These are phyloP conservation scores for Leuciscus idus DNA, from an alignment of 2,113 vertebrate genomes.

Conservation along the genomic window DNA sequence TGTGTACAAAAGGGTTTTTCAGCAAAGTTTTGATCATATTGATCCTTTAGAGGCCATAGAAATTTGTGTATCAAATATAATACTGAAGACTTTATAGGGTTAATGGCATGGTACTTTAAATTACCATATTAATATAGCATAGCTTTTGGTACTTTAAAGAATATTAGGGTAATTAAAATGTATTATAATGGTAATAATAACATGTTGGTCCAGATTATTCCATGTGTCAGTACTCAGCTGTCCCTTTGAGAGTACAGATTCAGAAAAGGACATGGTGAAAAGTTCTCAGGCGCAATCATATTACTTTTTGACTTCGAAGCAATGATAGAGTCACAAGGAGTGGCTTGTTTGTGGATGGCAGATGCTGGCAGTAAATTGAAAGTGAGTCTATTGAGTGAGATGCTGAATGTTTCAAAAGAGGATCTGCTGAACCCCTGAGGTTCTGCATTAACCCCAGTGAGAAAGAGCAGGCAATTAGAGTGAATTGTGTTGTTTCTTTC, in stretches of 20 bases:
- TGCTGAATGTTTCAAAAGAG: conserved; percentile 70
- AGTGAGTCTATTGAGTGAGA: conserved; percentile 72
- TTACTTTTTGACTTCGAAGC: neutral
- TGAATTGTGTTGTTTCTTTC: conserved; percentile 79
- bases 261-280: neutral
- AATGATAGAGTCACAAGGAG: conserved; percentile 16
- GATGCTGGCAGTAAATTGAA: conserved; percentile 78
- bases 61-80: neutral
- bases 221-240: neutral
- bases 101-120: neutral
- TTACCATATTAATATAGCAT: neutral
- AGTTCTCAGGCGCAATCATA: neutral
- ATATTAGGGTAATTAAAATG: neutral
- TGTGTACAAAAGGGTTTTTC: neutral
- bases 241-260: no score
- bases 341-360: conserved; percentile 59
- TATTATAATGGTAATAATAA: neutral
- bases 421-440: conserved; percentile 74
- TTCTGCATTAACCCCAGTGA: conserved; percentile 77
- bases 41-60: neutral
- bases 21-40: neutral
- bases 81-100: neutral
- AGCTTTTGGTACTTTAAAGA: neutral
- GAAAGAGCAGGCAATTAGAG: conserved; percentile 80
- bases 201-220: neutral